Evolutionary conservation across 2,888 invertebrate species (phyloP), one percentile per base, ranked within the genome.

Genomic region (Lysandra bellargus): DNA sequence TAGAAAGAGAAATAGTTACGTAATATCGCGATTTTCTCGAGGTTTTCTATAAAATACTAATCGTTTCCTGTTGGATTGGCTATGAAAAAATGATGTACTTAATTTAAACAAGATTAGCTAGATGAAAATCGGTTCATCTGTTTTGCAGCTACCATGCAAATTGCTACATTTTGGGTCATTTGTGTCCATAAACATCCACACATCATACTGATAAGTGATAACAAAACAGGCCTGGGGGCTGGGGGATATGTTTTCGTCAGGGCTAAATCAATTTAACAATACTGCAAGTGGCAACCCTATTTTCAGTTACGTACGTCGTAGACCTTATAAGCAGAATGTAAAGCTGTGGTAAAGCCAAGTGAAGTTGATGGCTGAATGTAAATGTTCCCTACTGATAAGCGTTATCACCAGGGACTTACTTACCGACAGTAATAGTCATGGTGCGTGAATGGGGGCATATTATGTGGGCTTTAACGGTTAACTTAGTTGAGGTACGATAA

Each of bases 1-100:
- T 53, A 76, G 76, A 76, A 76, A 76, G 76, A 57, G 23, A 57
- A 76, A 76, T 53, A 33, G 53, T 57, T 76, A 57, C 30, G 33
- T 76, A 53, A 76, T 7, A 57, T 30, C 30, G 57, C 1, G 17
- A 53, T 76, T 76, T 33, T 76, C 76, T 57, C 30, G 30, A 6
- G 57, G 33, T 76, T 57, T 76, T 76, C 53, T 33, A n/a, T 33
- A 57, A 57, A 5, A 30, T 49, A 17, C 74, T 4, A 33, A 69
- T 69, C 1, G 33, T 33, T 69, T 69, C 69, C 69, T 69, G 37
- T 30, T 30, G 2, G 14, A 5, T 9, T 30, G 2, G 14, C 14
- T 9, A 69, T 69, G 33, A 12, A 33, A 37, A 23, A 61, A 0
- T 61, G 1, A 4, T n/a, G 23, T 14, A 23, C 23, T 23, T 23